These are phyloP conservation scores for Parauchenoglanis ngamensis DNA, from an alignment of 2,797 vertebrate genomes.

Conservation along the genomic window DNA sequence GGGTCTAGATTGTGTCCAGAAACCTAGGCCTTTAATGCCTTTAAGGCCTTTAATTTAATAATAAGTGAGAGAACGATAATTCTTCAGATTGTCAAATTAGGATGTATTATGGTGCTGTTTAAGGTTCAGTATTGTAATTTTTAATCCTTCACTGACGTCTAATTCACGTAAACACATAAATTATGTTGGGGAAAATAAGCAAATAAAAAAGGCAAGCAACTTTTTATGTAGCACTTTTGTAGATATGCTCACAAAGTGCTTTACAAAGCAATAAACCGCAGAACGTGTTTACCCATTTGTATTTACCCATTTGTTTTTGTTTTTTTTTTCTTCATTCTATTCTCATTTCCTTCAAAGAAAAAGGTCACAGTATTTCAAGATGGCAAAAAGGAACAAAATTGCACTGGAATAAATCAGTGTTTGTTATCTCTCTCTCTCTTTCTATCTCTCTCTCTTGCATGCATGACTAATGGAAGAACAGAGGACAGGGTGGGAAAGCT, in stretches of 20 bases:
- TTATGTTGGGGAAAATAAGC: not conserved
- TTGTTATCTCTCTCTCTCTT: conserved; percentile 18
- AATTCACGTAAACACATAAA: not conserved
- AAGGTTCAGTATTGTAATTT: not conserved
- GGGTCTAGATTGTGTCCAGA: not conserved
- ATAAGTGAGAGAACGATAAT: not conserved
- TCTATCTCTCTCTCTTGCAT: conserved; percentile 11
- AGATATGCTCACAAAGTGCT: not conserved
- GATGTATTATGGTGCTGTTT: not conserved
- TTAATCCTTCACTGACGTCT: not conserved
- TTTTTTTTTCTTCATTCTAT: not conserved
- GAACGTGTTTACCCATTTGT: not conserved
- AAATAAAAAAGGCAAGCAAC: not conserved
- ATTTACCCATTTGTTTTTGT: not conserved
- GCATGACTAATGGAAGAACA: conserved; percentile 49
- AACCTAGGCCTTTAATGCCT: not conserved
- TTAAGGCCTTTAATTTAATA: too few relatives aligned
- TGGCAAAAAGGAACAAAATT: conserved; percentile 18
- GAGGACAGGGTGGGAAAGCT: conserved; percentile 49
- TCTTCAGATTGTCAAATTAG: not conserved
- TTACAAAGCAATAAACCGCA: not conserved
- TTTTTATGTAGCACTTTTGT: not conserved
- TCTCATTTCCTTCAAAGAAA: conserved; percentile 10
- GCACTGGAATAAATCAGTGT: not conserved
- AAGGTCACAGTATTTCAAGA: conserved; percentile 6